Conservation (phyloP, 2,797 vertebrate species). For the Hydrolagus colliei region DNA sequence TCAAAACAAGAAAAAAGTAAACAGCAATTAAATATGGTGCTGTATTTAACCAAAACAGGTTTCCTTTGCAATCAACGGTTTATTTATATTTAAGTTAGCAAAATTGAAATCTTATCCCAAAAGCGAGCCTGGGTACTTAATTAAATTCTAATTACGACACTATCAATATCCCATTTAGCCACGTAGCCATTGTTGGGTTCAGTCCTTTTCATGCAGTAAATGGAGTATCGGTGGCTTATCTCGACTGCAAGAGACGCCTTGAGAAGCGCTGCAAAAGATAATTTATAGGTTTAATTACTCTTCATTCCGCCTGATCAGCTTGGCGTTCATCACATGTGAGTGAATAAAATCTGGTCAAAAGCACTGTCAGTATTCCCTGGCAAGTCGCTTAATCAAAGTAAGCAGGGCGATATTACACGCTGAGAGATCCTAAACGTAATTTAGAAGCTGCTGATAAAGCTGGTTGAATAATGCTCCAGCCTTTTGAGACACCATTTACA, state of each 20-base stretch:
- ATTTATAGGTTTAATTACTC: constrained; percentile 99
- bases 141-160: constrained; percentile 99
- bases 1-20: constrained; percentile 3
- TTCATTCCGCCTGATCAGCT: constrained; percentile 92
- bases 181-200: constrained; percentile 78
- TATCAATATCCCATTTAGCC: constrained; percentile 90
- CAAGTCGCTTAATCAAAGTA: constrained; percentile 95
- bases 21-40: constrained; percentile 20
- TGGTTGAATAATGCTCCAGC: constrained; percentile 87
- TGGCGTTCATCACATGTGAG: constrained; percentile 82
- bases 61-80: constrained; percentile 46
- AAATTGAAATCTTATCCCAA: constrained; percentile 93
- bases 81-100: constrained; percentile 78
- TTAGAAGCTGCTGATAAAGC: constrained; percentile 97
- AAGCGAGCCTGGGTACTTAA: constrained; percentile 84
- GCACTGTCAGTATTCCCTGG: constrained; percentile 87
- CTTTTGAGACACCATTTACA: constrained; percentile 94
- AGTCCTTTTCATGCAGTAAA: constrained; percentile 73
- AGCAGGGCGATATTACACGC: constrained; percentile 70
- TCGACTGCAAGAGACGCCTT: constrained; percentile 72
- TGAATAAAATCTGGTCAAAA: constrained; percentile 85
- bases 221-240: constrained; percentile 80
- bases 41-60: neutral
- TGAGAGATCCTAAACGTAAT: constrained; percentile 74
- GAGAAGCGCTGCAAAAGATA: constrained; percentile 74